phyloP scores from a whole-genome alignment of 2,888 invertebrate genomes.

The Macroteleia sp. region DNA sequence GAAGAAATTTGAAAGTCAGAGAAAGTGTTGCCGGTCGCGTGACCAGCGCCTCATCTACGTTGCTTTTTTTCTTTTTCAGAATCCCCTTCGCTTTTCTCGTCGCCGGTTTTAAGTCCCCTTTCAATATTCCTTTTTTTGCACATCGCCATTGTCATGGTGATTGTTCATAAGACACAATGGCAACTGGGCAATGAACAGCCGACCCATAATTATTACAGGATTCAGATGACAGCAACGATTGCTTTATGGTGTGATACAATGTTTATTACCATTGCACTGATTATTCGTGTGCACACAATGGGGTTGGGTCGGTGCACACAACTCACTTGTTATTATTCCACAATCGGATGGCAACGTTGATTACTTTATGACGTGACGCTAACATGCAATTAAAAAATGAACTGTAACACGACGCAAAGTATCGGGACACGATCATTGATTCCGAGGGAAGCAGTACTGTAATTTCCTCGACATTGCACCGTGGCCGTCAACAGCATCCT shows the following conservation, averaged over 20 bases:
- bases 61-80: constrained; percentile 8
- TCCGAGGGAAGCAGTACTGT: constrained; percentile 3
- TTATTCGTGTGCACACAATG: constrained; percentile 37
- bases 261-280: constrained; percentile 44
- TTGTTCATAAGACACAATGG: constrained; percentile 19
- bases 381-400: constrained; percentile 45
- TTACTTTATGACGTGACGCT: constrained; percentile 40
- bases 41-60: constrained; percentile 26
- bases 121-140: too few relatives aligned
- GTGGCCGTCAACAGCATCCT: too few relatives aligned
- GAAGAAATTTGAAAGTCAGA: constrained; percentile 82
- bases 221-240: constrained; percentile 45
- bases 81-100: too few relatives aligned
- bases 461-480: constrained; percentile 16
- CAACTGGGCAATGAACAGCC: constrained; percentile 30
- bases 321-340: constrained; percentile 31
- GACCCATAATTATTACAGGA: constrained; percentile 33
- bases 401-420: constrained; percentile 28
- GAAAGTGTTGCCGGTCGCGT: constrained; percentile 74
- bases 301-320: constrained; percentile 16
- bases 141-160: constrained; percentile 9
- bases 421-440: constrained; percentile 29
- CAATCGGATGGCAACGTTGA: constrained; percentile 40
- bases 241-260: constrained; percentile 40
- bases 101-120: too few relatives aligned